Evolutionary conservation across 2,113 vertebrate species (phyloP), one percentile per base, ranked within the genome.

Genomic region (Salvelinus fontinalis): DNA sequence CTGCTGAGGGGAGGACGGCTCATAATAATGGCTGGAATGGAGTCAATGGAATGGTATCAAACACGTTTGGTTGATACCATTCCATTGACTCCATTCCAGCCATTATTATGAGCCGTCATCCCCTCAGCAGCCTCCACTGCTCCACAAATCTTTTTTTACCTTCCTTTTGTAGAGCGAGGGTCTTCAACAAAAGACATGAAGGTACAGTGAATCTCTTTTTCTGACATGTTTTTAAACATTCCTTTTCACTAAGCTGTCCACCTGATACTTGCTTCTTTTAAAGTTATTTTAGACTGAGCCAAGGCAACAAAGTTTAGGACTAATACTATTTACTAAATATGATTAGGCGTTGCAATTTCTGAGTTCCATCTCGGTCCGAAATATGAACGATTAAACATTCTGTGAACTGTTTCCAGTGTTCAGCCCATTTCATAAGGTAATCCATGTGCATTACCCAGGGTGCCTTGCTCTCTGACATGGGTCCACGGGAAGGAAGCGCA

Each of bases 351-450:
- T 48, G 74, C 68, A 79, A 79, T 54, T 73, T 68, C 67, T 68
- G 79, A 79, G 79, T 72, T 70, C 64, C 4, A 66, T 76, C 82
- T 82, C 57, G 3, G 49, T 51, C 49, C 70, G 82, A 85, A 84
- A 86, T 76, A 85, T 77, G 79, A 89, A 85, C 77, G 79, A 79
- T 62, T 84, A 71, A 67, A 11, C 48, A 24, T 74, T 8, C 73
- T 6, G 1, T 48, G 75, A 89, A 89, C 87, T 81, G 81, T 75
- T 86, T 86, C 87, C 86, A 91, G 85, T 84, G 86, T 83, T 86
- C 18, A 79, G 18, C 70, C 75, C 29, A 66, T 75, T 80, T 79
- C 65, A 77, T 31, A 77, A 29, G 74, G 49, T 16, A 7, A 78
- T 83, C 70, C 44, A 18, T 71, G 67, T 59, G 74, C 68, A 79